Percentiles rank a stretch among this genome's conserved stretches.
phyloP scores from a whole-genome alignment of 1,140 invertebrate species.

The Euborellia annulipes region DNA sequence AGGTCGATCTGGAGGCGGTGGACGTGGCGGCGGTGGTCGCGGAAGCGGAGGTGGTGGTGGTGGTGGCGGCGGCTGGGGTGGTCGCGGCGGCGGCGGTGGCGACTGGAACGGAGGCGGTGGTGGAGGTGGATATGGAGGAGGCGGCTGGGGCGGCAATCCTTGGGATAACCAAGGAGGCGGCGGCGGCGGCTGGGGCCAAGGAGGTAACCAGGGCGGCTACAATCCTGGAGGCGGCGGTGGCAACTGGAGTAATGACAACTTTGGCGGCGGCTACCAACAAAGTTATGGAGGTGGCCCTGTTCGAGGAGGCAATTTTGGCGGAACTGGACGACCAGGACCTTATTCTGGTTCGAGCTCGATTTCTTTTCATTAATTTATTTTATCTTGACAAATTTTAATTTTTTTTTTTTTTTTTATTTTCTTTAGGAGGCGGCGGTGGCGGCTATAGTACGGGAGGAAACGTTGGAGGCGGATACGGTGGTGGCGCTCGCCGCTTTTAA shows the following conservation, averaged over 20 bases:
- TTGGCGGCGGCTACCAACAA: conserved; percentile 59
- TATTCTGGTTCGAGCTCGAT: conserved; percentile 5
- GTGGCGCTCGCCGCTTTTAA: conserved; percentile 10
- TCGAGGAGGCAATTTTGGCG: conserved; percentile 23
- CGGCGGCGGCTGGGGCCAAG: conserved; percentile 26
- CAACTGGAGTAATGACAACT: conserved; percentile 42
- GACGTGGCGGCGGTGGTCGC: conserved; percentile 24
- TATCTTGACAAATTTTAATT: background rate
- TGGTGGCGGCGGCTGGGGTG: conserved; percentile 27
- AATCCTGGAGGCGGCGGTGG: conserved; percentile 28
- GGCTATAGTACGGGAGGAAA: conserved; percentile 7
- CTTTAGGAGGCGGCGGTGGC: conserved; percentile 7
- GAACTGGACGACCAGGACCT: conserved; percentile 7
- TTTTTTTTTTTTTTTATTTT: background rate
- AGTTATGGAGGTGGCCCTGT: conserved; percentile 52
- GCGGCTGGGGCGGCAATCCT: conserved; percentile 10
- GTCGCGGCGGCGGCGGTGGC: conserved; percentile 13
- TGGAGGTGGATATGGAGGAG: conserved; percentile 9
- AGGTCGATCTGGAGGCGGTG: conserved; percentile 27
- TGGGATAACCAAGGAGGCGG: conserved; percentile 18
- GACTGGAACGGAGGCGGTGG: conserved; percentile 12
- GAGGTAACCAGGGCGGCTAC: conserved; percentile 11
- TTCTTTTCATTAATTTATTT: background rate
- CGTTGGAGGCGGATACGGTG: conserved; percentile 13
- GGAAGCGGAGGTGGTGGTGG: conserved; percentile 17